phyloP scores from a whole-genome alignment of 2,797 vertebrate genomes.

The Acridotheres tristis region DNA sequence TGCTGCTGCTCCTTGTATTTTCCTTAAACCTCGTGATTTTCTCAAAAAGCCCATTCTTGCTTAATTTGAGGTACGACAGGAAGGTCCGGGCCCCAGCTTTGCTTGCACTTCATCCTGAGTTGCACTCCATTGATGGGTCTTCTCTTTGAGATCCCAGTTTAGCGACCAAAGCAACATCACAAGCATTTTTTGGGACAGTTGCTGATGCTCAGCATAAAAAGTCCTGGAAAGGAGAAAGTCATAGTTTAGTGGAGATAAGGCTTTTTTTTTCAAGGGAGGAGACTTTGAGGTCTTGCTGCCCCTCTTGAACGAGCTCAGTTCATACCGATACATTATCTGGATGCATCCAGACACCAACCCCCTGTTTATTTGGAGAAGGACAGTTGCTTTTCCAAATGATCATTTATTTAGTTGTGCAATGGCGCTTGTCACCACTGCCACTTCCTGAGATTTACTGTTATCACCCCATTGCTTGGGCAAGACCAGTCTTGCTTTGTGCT shows the following conservation, averaged over 20 bases:
- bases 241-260: not conserved
- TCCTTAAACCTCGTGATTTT: rapidly evolving
- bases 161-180: too few relatives aligned
- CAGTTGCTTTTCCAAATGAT: not conserved
- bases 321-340: rapidly evolving
- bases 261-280: not conserved
- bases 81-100: rapidly evolving
- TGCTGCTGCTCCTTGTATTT: not conserved
- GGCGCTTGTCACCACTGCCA: not conserved
- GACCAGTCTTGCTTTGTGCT: not conserved
- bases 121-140: rapidly evolving
- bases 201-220: not conserved
- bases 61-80: rapidly evolving
- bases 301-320: not conserved
- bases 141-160: not conserved
- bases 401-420: not conserved
- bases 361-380: rapidly evolving
- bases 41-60: not conserved
- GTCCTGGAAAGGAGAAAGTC: not conserved
- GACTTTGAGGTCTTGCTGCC: not conserved
- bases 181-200: rapidly evolving
- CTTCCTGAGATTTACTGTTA: not conserved
- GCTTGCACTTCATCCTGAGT: rapidly evolving
- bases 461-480: not conserved
- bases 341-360: not conserved